Base-by-base conservation (phyloP, 2,113 vertebrate genomes). In the Microcebus jonahi region DNA sequence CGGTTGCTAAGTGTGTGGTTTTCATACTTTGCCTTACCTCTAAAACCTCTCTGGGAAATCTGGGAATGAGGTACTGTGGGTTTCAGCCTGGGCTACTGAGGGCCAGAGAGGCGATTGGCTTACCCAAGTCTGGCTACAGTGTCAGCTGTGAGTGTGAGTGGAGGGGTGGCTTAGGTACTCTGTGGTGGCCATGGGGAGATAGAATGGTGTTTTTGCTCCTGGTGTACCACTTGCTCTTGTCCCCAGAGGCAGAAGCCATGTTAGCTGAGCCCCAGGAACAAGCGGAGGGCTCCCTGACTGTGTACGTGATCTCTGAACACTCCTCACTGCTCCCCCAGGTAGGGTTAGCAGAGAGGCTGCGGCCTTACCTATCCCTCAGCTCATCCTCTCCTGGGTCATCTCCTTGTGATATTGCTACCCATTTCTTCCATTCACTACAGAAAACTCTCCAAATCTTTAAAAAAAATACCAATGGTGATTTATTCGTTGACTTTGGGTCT, bases 301-400 rank as follows among this genome's bases (percentile, higher is more conserved):
- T 99, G 53, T 99, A 99, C 0, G 98, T 99, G 97, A 98, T 99
- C 83, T 99, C 99, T 0, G 98, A 99, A 59, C 98, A 97, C 34
- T 99, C 99, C 2, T 83, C 94, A 50, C 98, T 99, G 21, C 98
- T 99, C 84, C 99, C 99, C 53, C 97, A 99, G 99, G 99, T 99
- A 98, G 59, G 94, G 12, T 88, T 55, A 82, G 53, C 57, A 91
- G 81, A 61, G 61, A 13, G 2, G 27, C 81, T 59, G 67, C 0
- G 0, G 67, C 36, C 53, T 65, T 29, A 31, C 70, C 15, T 31
- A 13, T 84, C 73, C 61, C 2, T 79, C 61, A 50, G 50, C 59
- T 91, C 2, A 0, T 96, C 3, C 63, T 92, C 42, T 94, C 67
- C 53, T n/a, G 53, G 25, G 15, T 90, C 77, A 50, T 48, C 2